Evolutionary conservation across 2,888 invertebrate species (phyloP).

Genomic region (Liposcelis brunnea): DNA sequence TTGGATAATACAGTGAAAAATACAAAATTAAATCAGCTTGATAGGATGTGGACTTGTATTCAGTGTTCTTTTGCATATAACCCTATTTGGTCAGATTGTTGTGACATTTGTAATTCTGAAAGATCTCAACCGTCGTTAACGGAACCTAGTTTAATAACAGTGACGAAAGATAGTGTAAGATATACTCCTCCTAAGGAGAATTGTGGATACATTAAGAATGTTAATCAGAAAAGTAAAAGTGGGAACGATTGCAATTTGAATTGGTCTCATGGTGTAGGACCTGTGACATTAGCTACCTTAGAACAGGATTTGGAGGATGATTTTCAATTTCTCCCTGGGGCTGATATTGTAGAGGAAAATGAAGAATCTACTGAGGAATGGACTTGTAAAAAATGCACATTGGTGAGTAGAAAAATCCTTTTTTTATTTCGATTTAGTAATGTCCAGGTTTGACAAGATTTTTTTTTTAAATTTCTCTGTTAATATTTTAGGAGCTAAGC

Average conservation of each 20-base stretch:
- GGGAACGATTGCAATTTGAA: constrained; percentile 10
- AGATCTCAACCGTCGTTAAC: constrained; percentile 41
- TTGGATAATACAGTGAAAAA: neutral
- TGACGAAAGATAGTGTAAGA: constrained; percentile 33
- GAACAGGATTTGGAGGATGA: constrained; percentile 44
- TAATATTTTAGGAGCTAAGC: too few species aligned
- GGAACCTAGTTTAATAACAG: constrained; percentile 51
- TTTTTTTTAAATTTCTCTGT: too few species aligned
- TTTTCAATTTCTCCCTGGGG: constrained; percentile 26
- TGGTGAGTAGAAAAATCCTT: constrained; percentile 29
- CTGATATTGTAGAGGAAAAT: constrained; percentile 8
- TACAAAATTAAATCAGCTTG: constrained; percentile 12
- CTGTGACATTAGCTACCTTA: constrained; percentile 24
- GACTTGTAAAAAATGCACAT: constrained; percentile 77
- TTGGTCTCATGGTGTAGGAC: constrained; percentile 2
- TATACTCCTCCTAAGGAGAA: constrained; percentile 26
- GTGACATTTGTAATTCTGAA: constrained; percentile 64
- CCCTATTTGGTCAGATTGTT: constrained; percentile 57
- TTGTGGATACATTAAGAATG: neutral
- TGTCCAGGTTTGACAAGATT: too few species aligned
- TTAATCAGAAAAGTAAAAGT: neutral
- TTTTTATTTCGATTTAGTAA: too few species aligned
- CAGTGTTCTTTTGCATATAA: constrained; percentile 82
- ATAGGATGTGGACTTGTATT: constrained; percentile 69
- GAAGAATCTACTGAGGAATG: constrained; percentile 33